These are phyloP conservation scores for Brachyopa scutellaris DNA, from an alignment of 2,888 invertebrate genomes.

Conservation along the genomic window DNA sequence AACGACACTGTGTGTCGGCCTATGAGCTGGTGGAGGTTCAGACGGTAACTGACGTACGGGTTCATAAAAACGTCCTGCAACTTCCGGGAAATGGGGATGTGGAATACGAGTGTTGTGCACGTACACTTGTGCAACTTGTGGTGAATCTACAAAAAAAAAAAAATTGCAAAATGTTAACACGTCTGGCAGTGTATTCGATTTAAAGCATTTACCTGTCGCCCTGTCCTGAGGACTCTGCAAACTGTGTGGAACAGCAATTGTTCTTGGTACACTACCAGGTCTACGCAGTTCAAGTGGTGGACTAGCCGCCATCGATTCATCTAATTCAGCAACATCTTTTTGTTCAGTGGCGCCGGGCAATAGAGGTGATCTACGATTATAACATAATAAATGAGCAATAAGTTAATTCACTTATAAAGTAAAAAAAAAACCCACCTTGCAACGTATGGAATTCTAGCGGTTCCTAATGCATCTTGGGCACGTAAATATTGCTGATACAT, in stretches of 20 bases:
- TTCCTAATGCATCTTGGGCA: conserved; percentile 80
- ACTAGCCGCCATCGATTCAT: conserved; percentile 84
- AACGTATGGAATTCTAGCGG: conserved; percentile 75
- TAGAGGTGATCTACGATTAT: conserved; percentile 61
- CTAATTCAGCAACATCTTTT: conserved; percentile 78
- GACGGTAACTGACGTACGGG: conserved; percentile 82
- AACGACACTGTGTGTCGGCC: conserved; percentile 81
- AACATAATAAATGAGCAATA: background rate
- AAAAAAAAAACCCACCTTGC: conserved; percentile 72
- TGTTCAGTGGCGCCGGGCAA: conserved; percentile 73
- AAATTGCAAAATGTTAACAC: too few relatives aligned
- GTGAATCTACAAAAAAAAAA: conserved; percentile 83
- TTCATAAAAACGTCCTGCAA: conserved; percentile 83
- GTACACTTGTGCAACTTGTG: conserved; percentile 87
- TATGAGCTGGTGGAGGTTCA: conserved; percentile 85
- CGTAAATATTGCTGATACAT: conserved; percentile 83
- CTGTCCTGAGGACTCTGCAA: conserved; percentile 88
- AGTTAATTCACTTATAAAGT: too few relatives aligned
- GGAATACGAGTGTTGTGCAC: conserved; percentile 83
- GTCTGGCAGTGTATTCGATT: too few relatives aligned
- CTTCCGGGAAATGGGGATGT: conserved; percentile 81
- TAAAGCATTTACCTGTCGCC: conserved; percentile 83
- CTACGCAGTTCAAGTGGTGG: conserved; percentile 89
- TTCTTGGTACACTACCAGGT: conserved; percentile 84
- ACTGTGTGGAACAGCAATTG: conserved; percentile 86